Evolutionary conservation across 1,140 invertebrate genomes (phyloP).

Genomic region (Formica exsecta): DNA sequence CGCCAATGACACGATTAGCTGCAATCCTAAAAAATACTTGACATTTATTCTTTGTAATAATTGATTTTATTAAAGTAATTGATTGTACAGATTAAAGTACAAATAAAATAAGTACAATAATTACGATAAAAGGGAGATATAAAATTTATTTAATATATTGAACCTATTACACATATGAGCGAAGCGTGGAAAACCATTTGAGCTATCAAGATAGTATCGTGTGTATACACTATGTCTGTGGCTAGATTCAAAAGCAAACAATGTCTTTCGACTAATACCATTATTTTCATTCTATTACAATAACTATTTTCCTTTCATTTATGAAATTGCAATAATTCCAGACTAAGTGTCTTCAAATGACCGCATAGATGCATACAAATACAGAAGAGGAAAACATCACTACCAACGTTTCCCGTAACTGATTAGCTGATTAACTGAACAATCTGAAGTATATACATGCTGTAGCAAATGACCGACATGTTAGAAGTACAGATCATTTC

Average conservation of each 20-base stretch:
- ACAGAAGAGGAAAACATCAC: conserved; percentile 64
- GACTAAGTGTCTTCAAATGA: conserved; percentile 1
- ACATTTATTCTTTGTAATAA: conserved; percentile 2
- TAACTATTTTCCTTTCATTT: not conserved
- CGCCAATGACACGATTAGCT: not conserved
- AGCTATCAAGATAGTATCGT: conserved; percentile 29
- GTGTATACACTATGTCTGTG: not conserved
- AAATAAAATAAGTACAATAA: not conserved
- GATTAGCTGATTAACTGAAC: not conserved
- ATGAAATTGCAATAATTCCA: conserved; percentile 12
- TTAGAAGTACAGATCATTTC: conserved; percentile 22
- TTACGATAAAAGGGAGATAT: not conserved
- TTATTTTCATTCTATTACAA: conserved; percentile 49
- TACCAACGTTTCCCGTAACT: conserved; percentile 40
- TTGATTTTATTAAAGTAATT: not conserved
- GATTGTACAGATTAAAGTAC: not conserved
- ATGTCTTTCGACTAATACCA: not conserved
- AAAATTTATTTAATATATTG: not conserved
- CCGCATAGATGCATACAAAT: conserved; percentile 34
- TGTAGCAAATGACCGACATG: not conserved
- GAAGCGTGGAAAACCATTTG: conserved; percentile 21
- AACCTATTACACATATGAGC: conserved; percentile 63
- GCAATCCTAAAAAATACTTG: conserved; percentile 44
- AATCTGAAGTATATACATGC: conserved; percentile 14
- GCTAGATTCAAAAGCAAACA: conserved; percentile 32